A percentile compares a stretch with the other conserved stretches of the same genome.
phyloP scores from a whole-genome alignment of 2,113 vertebrate genomes.

The Nyctibius bracteatus region DNA sequence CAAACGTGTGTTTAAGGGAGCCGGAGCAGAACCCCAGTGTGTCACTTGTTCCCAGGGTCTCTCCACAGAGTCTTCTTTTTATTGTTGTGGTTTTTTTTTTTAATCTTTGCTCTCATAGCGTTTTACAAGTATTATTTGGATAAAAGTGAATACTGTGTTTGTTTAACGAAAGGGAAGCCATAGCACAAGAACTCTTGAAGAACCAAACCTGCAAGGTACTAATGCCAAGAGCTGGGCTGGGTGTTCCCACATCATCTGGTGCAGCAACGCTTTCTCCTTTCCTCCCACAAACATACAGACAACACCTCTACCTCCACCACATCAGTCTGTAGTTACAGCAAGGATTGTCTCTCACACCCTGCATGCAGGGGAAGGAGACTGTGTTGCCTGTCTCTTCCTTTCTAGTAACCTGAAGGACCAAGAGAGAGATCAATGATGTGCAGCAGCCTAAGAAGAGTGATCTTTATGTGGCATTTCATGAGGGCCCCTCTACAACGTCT shows the following conservation, averaged over 20 bases:
- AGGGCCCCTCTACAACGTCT: accelerated
- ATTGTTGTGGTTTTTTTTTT: too few species aligned
- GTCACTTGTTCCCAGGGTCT: accelerated
- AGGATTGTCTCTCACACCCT: neutral
- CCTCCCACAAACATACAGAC: accelerated
- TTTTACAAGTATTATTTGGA: neutral
- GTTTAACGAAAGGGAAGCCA: neutral
- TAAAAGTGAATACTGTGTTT: neutral
- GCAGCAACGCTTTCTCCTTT: neutral
- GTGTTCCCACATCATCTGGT: accelerated
- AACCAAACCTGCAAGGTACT: neutral
- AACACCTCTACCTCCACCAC: neutral
- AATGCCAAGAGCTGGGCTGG: neutral
- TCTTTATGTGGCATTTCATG: neutral
- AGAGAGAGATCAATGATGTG: neutral
- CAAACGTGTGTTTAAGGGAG: neutral
- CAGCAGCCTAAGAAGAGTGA: neutral
- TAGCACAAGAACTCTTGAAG: neutral
- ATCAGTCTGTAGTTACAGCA: neutral
- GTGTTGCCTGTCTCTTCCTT: neutral
- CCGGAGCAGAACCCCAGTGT: neutral
- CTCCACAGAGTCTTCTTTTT: neutral
- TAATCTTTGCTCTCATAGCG: neutral
- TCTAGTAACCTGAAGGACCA: neutral
- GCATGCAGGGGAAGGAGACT: accelerated